A percentile compares a stretch with the other conserved stretches of the same genome.
phyloP scores from a whole-genome alignment of 2,113 vertebrate species.

The Chionis minor region DNA sequence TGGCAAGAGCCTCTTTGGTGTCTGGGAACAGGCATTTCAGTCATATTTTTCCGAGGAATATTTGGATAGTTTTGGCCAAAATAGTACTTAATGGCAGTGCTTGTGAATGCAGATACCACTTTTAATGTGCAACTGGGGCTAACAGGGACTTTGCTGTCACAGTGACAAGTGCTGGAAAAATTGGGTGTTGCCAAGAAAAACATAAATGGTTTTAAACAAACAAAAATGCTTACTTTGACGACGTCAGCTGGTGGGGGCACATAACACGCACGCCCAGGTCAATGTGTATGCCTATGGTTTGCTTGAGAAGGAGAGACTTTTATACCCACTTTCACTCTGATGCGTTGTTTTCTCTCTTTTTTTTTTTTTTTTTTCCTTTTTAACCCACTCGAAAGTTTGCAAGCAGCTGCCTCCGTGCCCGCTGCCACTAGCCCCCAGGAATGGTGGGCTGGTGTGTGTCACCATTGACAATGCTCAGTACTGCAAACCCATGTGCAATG shows the following conservation, averaged over 20 bases:
- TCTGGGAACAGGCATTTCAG: accelerated
- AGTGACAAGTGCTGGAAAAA: neutral
- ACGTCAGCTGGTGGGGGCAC: neutral
- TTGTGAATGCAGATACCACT: neutral
- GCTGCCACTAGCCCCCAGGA: conserved; percentile 19
- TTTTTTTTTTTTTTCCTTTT: neutral
- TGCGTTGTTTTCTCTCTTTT: neutral
- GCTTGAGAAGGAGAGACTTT: neutral
- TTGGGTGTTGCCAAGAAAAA: neutral
- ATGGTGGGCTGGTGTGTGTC: conserved; percentile 74
- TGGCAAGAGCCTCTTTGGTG: neutral
- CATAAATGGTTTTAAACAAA: neutral
- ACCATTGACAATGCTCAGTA: conserved; percentile 34
- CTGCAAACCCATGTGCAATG: conserved; percentile 84
- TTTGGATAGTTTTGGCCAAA: neutral
- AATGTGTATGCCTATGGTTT: neutral
- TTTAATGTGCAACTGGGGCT: neutral
- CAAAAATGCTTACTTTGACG: neutral
- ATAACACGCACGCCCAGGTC: neutral
- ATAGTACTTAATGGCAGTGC: neutral
- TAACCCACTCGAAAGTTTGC: conserved; percentile 42
- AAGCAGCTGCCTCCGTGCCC: conserved; percentile 22
- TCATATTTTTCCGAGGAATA: neutral
- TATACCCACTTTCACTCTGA: neutral
- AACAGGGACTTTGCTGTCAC: neutral